A percentile compares a stretch with the other conserved stretches of the same genome.
Evolutionary conservation across 2,888 invertebrate species (phyloP).

Genomic region (Drymonia ruficornis): DNA sequence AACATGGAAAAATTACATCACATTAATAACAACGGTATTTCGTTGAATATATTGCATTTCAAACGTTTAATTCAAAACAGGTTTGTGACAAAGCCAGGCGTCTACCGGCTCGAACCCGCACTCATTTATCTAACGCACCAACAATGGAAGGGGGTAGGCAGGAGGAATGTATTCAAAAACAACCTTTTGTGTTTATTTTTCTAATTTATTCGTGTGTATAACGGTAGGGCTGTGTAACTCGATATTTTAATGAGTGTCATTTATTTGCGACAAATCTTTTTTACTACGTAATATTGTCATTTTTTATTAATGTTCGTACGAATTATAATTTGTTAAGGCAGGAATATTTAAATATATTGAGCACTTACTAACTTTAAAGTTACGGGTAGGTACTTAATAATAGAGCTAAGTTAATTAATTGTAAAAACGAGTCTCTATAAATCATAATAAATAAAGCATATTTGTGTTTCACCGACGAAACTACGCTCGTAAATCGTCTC

Average conservation of each 20-base stretch:
- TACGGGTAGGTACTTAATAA: no score
- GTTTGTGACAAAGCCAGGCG: slow-evolving; percentile 30
- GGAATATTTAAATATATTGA: slow-evolving; percentile 11
- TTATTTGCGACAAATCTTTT: slow-evolving; percentile 65
- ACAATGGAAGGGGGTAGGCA: slow-evolving; percentile 24
- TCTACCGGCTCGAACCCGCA: slow-evolving; percentile 16
- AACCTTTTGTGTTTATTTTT: slow-evolving; percentile 38
- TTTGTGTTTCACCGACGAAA: no score
- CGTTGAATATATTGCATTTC: slow-evolving; percentile 20
- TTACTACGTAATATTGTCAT: slow-evolving; percentile 17
- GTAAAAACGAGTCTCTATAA: no score
- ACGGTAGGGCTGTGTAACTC: slow-evolving; percentile 45
- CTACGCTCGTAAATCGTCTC: no score
- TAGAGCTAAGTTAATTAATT: no score
- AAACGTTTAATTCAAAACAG: slow-evolving; percentile 36
- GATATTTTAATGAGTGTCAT: slow-evolving; percentile 55
- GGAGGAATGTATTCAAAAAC: slow-evolving; percentile 32
- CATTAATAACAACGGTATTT: slow-evolving; percentile 12
- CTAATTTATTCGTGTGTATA: slow-evolving; percentile 35
- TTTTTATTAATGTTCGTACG: slow-evolving; percentile 9
- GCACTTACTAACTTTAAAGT: not conserved
- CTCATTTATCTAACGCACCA: slow-evolving; percentile 31
- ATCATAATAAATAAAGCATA: no score
- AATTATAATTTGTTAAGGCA: slow-evolving; percentile 14
- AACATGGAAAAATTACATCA: not conserved